Evolutionary conservation across 2,797 vertebrate species (phyloP).

Genomic region (Numenius phaeopus): DNA sequence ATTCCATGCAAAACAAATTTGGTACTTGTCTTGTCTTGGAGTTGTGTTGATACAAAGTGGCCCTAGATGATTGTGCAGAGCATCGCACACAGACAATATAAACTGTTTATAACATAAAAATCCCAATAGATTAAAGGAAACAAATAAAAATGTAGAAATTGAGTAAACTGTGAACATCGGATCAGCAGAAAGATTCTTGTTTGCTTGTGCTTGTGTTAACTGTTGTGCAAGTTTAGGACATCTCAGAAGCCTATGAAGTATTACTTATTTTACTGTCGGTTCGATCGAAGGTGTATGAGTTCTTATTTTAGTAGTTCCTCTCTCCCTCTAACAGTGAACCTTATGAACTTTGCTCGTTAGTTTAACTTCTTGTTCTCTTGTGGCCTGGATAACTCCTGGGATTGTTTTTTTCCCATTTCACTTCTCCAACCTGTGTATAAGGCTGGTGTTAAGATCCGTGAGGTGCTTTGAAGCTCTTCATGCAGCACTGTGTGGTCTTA

Average conservation of each 20-base stretch:
- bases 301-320: background rate
- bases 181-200: background rate
- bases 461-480: background rate
- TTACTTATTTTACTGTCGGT: background rate
- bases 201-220: background rate
- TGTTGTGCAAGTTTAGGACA: background rate
- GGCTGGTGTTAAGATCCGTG: background rate
- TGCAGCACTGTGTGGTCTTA: background rate
- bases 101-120: slow-evolving; percentile 3
- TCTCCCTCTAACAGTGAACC: background rate
- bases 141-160: background rate
- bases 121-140: background rate
- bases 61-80: background rate
- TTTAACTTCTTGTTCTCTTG: background rate
- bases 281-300: background rate
- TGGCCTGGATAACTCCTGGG: background rate
- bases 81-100: background rate
- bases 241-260: background rate
- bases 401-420: background rate
- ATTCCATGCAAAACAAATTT: background rate
- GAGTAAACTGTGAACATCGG: background rate
- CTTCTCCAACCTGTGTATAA: background rate
- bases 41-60: background rate
- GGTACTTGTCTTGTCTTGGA: background rate
- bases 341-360: background rate